Base-by-base conservation (phyloP, 2,888 invertebrate species). In the Scaptodrosophila latifasciaeformis region DNA sequence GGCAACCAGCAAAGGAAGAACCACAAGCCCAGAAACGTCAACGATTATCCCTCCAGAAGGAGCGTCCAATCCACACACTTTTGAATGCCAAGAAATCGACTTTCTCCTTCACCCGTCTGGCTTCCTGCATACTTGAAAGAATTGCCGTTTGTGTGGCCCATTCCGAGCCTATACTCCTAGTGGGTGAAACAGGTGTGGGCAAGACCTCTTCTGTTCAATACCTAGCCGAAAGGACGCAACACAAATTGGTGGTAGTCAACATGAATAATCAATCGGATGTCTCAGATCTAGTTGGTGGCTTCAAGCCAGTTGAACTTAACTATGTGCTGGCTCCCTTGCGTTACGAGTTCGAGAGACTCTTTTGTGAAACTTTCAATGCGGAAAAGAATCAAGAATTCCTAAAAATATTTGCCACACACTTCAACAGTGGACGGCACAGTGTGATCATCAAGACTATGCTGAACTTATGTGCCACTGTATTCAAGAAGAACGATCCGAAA, bases 251-350 rank as follows among this genome's bases (percentile, higher is more conserved):
- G 24, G 98, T 99, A 0, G 94, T 99, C 18, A 99, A 99, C 84
- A 95, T 99, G 95, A 99, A 98, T 83, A 98, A 99, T 82, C 99
- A 99, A 83, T 98, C 97, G 40, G 99, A 99, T 86, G 95, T 95
- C 6, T 93, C 96, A 0, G 99, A 99, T 88, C 89, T 99, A 31
- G 89, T 99, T 0, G 99, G 99, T 52, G 99, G 99, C 61, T 96
- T 95, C 83, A 99, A 98, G 86, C 99, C 99, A 0, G 95, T 98
- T 0, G 96, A 98, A 84, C 85, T 97, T 9, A 93, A 93, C 78
- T 92, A 92, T 74, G 89, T 97, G 0, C 49, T 99, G 19, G 88
- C 90, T 44, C 96, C 97, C 0, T 88, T 98, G 35, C 90, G 91
- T 72, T 90, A 90, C 30, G 93, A 96, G 75, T 99, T 96, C 84